Conservation (phyloP, 2,888 invertebrate species). For the Lithophane ornitopus region DNA sequence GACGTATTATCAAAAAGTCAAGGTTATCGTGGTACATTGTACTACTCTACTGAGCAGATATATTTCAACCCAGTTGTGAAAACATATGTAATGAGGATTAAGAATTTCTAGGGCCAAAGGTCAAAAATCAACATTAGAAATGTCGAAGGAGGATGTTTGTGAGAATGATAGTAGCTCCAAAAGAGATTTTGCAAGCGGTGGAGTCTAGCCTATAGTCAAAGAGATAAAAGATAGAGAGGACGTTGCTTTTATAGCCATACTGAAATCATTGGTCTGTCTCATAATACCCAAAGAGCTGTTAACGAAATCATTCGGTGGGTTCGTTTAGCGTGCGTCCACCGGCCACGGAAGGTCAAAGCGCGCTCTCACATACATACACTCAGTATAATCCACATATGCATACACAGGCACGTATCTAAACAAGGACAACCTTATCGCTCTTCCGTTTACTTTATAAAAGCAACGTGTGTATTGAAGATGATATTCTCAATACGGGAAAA, state of each 20-base stretch:
- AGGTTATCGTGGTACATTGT: constrained; percentile 32
- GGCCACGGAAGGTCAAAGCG: constrained; percentile 83
- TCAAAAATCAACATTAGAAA: not conserved
- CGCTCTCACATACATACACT: constrained; percentile 69
- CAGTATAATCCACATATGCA: constrained; percentile 69
- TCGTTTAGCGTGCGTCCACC: constrained; percentile 79
- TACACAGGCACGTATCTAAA: constrained; percentile 70
- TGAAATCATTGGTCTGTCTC: constrained; percentile 33
- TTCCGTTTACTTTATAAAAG: constrained; percentile 80
- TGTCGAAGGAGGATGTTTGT: not conserved
- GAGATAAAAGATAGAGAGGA: not conserved
- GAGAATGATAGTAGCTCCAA: not conserved
- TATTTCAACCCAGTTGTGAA: not conserved
- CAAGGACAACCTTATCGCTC: constrained; percentile 78
- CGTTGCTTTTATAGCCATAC: constrained; percentile 11
- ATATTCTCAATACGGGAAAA: constrained; percentile 57
- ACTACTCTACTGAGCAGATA: not conserved
- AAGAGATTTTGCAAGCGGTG: not conserved
- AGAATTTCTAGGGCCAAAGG: not conserved
- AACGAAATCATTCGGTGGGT: constrained; percentile 59
- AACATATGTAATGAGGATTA: not conserved
- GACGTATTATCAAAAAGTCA: constrained; percentile 48
- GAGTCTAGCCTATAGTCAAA: not conserved
- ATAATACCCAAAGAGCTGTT: constrained; percentile 45
- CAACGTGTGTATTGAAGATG: constrained; percentile 70